phyloP scores from a whole-genome alignment of 2,113 vertebrate genomes.

The Corythoichthys haematopterus region DNA sequence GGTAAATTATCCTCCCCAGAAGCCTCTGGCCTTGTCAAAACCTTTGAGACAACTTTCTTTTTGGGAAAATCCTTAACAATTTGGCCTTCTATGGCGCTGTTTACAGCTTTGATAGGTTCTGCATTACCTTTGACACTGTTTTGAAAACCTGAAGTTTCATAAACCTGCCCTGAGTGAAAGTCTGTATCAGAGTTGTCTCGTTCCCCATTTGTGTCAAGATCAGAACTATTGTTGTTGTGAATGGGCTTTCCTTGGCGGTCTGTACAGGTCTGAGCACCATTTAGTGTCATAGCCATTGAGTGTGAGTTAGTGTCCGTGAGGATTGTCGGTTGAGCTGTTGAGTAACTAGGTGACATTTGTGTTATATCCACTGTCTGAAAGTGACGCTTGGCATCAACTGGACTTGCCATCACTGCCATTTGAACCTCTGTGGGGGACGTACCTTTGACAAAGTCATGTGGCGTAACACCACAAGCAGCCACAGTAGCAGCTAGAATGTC shows the following conservation, averaged over 20 bases:
- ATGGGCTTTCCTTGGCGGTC: conserved; percentile 75
- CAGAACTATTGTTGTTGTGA: conserved; percentile 73
- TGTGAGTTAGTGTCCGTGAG: conserved; percentile 80
- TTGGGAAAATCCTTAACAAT: conserved; percentile 75
- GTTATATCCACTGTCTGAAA: conserved; percentile 81
- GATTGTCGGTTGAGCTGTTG: conserved; percentile 71
- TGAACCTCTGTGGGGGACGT: conserved; percentile 76
- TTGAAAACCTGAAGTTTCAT: conserved; percentile 47
- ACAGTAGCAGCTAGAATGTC: conserved; percentile 95
- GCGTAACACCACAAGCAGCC: conserved; percentile 88
- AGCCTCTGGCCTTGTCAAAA: conserved; percentile 67
- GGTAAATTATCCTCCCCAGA: conserved; percentile 75
- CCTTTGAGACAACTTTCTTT: conserved; percentile 82
- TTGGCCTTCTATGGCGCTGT: conserved; percentile 70
- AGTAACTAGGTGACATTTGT: conserved; percentile 80
- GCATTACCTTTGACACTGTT: conserved; percentile 60
- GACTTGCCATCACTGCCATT: conserved; percentile 74
- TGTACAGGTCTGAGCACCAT: conserved; percentile 79
- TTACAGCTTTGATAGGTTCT: conserved; percentile 74
- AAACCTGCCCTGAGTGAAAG: conserved; percentile 74
- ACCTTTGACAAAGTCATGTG: conserved; percentile 91
- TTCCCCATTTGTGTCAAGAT: conserved; percentile 76
- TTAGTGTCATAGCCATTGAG: conserved; percentile 80
- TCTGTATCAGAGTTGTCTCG: conserved; percentile 73
- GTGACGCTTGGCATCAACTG: conserved; percentile 79